Base-by-base conservation (phyloP, 2,113 vertebrate genomes). In the Zapus hudsonius region DNA sequence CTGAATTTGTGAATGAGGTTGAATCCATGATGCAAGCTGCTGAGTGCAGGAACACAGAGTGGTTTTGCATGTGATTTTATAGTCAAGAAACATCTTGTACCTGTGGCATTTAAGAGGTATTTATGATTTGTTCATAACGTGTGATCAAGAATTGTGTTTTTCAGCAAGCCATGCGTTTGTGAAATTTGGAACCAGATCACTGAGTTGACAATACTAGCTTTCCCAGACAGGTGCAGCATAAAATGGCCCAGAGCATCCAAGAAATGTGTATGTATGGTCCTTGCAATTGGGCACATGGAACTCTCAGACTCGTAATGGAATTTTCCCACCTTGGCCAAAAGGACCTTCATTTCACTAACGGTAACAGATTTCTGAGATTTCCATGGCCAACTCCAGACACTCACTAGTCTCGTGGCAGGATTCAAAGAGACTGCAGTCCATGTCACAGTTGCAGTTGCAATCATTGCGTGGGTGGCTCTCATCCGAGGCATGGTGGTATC, bases 351-450 rank as follows among this genome's bases (percentile, higher is more conserved):
- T 25, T 44, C 20, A 1, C 95, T 96, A 98, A 40, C 97, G 98
- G 44, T 98, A 98, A 84, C 98, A 98, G 91, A 98, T 97, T 98
- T 98, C 98, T 0, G 98, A 98, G 66, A 98, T 98, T 96, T 98
- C 98, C 98, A 98, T 98, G 90, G 98, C 98, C 17, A 98, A 96
- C 88, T 98, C 98, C 93, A 98, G 95, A 82, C 98, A 98, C 79
- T 98, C 98, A 0, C 98, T 97, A 19, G 97, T 98, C 97, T 98
- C 98, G 0, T 98, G 98, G 95, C 98, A 98, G 57, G 97, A 97
- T 80, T 98, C 98, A 92, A 98, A 98, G 29, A 98, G 96, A 93
- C 98, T 98, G 94, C 98, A 98, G 90, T 98, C 98, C 95, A 98
- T 44, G 76, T 98, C 98, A 70, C 98, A 98, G 95, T 95, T 97